Conservation (phyloP, 2,888 invertebrate species). For the Axea sp. region DNA sequence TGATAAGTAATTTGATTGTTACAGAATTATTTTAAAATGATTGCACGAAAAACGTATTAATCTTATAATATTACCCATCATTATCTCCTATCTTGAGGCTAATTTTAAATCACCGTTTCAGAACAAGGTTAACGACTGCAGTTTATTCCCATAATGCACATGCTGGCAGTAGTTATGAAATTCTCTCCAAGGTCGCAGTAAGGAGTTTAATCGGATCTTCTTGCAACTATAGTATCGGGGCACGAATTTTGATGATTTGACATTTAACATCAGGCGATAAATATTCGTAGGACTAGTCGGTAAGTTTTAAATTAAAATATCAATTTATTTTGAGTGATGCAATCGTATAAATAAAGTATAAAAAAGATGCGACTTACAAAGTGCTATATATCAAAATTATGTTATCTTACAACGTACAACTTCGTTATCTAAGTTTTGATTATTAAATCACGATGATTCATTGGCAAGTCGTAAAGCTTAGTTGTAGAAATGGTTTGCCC, state of each 20-base stretch:
- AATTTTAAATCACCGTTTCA: too few relatives aligned
- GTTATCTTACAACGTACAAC: constrained; percentile 14
- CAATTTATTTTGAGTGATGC: constrained; percentile 34
- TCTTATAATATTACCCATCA: too few relatives aligned
- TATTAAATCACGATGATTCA: constrained; percentile 26
- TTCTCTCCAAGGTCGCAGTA: constrained; percentile 17
- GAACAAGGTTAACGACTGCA: too few relatives aligned
- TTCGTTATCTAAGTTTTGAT: constrained; percentile 15
- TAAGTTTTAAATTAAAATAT: constrained; percentile 16
- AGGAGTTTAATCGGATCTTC: constrained; percentile 13
- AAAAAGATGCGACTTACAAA: constrained; percentile 30
- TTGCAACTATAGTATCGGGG: constrained; percentile 4
- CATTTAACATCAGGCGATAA: constrained; percentile 28
- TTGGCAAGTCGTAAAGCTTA: constrained; percentile 31
- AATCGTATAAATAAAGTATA: constrained; percentile 34
- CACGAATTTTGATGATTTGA: constrained; percentile 28
- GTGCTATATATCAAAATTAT: constrained; percentile 15
- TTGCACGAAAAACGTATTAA: too few relatives aligned
- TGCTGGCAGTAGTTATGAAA: constrained; percentile 16
- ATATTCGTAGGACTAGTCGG: neutral
- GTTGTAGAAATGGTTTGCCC: constrained; percentile 13
- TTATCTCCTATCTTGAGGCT: too few relatives aligned
- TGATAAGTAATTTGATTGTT: too few relatives aligned
- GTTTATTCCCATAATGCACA: too few relatives aligned
- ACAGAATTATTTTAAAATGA: too few relatives aligned